These are phyloP conservation scores for Poeciliopsis gracilis DNA, from an alignment of 2,797 vertebrate species.

Conservation along the genomic window DNA sequence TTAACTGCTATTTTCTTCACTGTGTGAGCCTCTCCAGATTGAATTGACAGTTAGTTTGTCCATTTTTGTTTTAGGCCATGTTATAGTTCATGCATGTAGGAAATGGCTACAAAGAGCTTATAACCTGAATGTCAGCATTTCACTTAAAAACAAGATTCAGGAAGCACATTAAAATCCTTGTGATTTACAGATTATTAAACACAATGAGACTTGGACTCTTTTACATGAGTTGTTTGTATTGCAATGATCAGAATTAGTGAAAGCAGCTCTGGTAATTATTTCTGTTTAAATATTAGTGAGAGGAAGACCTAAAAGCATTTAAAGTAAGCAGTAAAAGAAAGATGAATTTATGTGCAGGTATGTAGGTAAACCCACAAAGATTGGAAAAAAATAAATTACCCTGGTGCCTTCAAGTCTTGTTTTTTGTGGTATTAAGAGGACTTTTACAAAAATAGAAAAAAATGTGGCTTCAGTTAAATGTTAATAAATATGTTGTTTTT, in stretches of 20 bases:
- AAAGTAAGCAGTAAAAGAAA: background rate
- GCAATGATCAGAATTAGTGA: background rate
- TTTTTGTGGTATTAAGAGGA: background rate
- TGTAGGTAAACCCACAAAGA: background rate
- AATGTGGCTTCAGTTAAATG: background rate
- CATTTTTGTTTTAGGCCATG: background rate
- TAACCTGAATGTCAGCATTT: background rate
- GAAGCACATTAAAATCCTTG: background rate
- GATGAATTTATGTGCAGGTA: background rate
- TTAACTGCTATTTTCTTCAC: too few relatives aligned
- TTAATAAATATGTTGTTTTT: slow-evolving; percentile 3
- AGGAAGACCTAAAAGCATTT: background rate
- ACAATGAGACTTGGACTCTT: background rate
- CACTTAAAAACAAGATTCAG: background rate
- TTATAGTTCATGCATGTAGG: slow-evolving; percentile 3
- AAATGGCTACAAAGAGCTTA: background rate
- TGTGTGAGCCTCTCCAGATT: too few relatives aligned
- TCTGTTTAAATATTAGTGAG: background rate
- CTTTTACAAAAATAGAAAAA: background rate
- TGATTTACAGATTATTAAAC: background rate
- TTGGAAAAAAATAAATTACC: slow-evolving; percentile 14
- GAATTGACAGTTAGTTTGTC: slow-evolving; percentile 19
- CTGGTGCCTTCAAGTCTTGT: background rate
- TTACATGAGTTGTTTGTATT: background rate
- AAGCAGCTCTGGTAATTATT: background rate